A percentile compares a stretch with the other conserved stretches of the same genome.
Conservation (phyloP, 2,888 invertebrate species). For the Nudaria mundana region DNA sequence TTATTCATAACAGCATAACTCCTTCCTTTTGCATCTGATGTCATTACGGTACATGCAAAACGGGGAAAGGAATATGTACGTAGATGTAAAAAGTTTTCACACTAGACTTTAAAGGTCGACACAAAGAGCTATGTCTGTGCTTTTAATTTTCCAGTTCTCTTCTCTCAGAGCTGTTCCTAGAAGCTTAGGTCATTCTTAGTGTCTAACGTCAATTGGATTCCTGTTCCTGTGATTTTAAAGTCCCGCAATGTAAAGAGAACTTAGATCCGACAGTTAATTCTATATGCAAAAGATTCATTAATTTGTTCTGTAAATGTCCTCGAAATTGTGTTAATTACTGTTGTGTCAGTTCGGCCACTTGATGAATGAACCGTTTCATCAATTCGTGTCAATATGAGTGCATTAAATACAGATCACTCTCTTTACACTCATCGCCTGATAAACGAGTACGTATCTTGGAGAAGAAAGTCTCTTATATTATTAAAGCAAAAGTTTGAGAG, state of each 20-base stretch:
- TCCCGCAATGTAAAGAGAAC: conserved; percentile 27
- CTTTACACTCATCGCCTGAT: conserved; percentile 13
- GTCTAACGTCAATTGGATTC: too few species aligned
- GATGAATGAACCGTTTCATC: conserved; percentile 41
- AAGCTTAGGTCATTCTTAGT: too few species aligned
- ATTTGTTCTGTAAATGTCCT: too few species aligned
- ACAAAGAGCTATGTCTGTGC: too few species aligned
- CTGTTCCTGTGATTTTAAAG: conserved; percentile 39
- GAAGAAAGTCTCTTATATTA: too few species aligned
- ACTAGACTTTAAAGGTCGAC: conserved; percentile 3
- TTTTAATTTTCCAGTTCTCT: too few species aligned
- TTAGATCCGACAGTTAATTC: conserved; percentile 39
- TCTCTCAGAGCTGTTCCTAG: too few species aligned
- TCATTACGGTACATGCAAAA: neutral
- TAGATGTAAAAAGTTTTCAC: conserved; percentile 4
- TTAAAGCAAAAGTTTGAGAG: too few species aligned
- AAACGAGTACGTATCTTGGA: too few species aligned
- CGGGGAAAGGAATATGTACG: neutral
- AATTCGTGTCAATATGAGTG: conserved; percentile 27
- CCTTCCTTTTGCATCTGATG: conserved; percentile 11
- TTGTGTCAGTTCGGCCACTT: conserved; percentile 36
- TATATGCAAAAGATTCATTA: conserved; percentile 32
- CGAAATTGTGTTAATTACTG: conserved; percentile 43
- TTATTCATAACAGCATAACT: conserved; percentile 17
- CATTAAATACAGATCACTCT: conserved; percentile 24